Evolutionary conservation across 2,797 vertebrate genomes (phyloP).

Genomic region (Selene dorsalis): DNA sequence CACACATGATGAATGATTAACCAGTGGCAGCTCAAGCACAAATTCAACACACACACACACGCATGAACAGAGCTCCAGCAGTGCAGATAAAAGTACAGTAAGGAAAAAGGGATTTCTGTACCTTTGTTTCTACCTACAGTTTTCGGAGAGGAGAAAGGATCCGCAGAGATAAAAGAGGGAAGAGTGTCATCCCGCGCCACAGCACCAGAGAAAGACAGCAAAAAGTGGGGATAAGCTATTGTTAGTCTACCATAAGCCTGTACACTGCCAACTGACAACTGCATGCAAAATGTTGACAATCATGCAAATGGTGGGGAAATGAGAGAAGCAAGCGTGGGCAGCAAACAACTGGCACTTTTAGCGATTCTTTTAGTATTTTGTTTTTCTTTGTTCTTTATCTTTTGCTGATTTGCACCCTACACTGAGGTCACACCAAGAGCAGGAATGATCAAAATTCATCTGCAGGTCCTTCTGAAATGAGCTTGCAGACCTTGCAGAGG

Average conservation of each 20-base stretch:
- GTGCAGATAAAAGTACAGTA: constrained; percentile 32
- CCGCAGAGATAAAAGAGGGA: constrained; percentile 73
- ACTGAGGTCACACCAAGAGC: constrained; percentile 8
- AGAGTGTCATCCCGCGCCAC: constrained; percentile 80
- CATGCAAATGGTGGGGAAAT: constrained; percentile 67
- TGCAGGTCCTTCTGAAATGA: background rate
- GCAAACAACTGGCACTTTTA: constrained; percentile 18
- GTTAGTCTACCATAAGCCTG: constrained; percentile 62
- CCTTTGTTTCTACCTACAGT: constrained; percentile 98
- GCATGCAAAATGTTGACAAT: constrained; percentile 67
- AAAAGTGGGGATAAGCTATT: constrained; percentile 61
- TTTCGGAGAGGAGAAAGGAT: constrained; percentile 82
- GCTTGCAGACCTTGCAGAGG: background rate
- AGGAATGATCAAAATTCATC: background rate
- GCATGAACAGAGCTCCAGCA: constrained; percentile 13
- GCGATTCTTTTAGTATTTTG: background rate
- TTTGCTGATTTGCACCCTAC: background rate
- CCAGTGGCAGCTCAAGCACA: constrained; percentile 37
- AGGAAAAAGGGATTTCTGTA: constrained; percentile 81
- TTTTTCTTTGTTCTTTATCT: background rate
- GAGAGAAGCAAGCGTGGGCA: constrained; percentile 25
- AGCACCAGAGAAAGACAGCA: constrained; percentile 70
- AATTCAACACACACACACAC: constrained; percentile 23
- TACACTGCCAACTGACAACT: constrained; percentile 42
- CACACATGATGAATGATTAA: constrained; percentile 60